Percentiles rank a stretch among this genome's conserved stretches.
These are phyloP conservation scores for Magallana gigas DNA, from an alignment of 1,140 invertebrate genomes.

Conservation along the genomic window DNA sequence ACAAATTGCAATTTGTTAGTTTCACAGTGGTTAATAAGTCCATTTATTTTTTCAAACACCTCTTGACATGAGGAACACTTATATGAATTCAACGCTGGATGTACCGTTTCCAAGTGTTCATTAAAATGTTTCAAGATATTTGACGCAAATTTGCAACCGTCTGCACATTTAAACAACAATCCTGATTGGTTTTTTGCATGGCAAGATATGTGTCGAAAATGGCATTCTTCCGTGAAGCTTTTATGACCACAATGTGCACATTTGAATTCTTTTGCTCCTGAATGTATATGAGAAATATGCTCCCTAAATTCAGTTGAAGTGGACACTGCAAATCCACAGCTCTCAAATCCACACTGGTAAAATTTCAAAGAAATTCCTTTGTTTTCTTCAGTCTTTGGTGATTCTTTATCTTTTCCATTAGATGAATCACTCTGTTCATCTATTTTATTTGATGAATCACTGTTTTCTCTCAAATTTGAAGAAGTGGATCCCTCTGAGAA, in stretches of 20 bases:
- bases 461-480: too few species aligned
- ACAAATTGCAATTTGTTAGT: constrained; percentile 68
- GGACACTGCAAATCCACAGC: constrained; percentile 64
- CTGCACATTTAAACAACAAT: constrained; percentile 65
- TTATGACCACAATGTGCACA: constrained; percentile 69
- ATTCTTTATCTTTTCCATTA: neutral
- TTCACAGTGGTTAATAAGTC: constrained; percentile 65
- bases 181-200: constrained; percentile 63
- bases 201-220: constrained; percentile 67
- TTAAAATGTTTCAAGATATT: constrained; percentile 66
- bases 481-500: too few species aligned
- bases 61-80: constrained; percentile 65
- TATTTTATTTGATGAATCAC: neutral
- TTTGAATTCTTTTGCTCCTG: constrained; percentile 58
- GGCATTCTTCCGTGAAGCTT: constrained; percentile 62
- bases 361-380: constrained; percentile 45
- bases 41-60: constrained; percentile 49
- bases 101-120: constrained; percentile 65
- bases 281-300: constrained; percentile 62
- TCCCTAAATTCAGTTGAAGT: constrained; percentile 64
- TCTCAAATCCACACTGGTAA: constrained; percentile 68
- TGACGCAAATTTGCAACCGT: constrained; percentile 66
- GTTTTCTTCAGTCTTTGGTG: neutral
- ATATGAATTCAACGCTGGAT: constrained; percentile 55
- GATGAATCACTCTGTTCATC: neutral